Evolutionary conservation across 2,888 invertebrate genomes (phyloP).

Genomic region (Tetranychus truncatus): DNA sequence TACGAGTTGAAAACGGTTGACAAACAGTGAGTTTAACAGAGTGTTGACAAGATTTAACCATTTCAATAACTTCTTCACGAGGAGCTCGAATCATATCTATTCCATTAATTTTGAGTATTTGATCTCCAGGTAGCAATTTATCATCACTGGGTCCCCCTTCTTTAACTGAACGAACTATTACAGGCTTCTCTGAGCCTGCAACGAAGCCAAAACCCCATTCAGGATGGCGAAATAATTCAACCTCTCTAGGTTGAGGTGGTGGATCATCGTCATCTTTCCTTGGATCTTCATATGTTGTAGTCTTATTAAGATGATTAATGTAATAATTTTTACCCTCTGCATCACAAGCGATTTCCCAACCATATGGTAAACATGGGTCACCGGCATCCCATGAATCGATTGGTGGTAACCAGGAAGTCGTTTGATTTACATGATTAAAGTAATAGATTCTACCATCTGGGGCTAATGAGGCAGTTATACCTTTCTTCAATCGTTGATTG

Average conservation of each 20-base stretch:
- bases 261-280: conserved; percentile 42
- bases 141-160: conserved; percentile 69
- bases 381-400: conserved; percentile 51
- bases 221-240: conserved; percentile 52
- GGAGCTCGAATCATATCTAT: conserved; percentile 52
- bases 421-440: conserved; percentile 7
- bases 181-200: conserved; percentile 81
- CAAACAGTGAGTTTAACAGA: conserved; percentile 59
- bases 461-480: not conserved
- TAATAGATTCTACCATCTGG: not conserved
- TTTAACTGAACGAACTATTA: conserved; percentile 53
- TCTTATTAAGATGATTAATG: conserved; percentile 46
- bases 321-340: conserved; percentile 55
- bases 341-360: conserved; percentile 75
- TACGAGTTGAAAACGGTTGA: conserved; percentile 43
- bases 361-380: conserved; percentile 44
- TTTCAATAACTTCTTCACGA: not conserved
- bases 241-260: conserved; percentile 57
- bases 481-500: conserved; percentile 4
- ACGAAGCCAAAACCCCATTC: conserved; percentile 82
- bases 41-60: conserved; percentile 50
- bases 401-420: conserved; percentile 45
- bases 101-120: conserved; percentile 71
- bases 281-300: conserved; percentile 78
- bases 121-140: conserved; percentile 63